Conservation (phyloP, 2,888 invertebrate species). For the Nomada ruficornis region DNA sequence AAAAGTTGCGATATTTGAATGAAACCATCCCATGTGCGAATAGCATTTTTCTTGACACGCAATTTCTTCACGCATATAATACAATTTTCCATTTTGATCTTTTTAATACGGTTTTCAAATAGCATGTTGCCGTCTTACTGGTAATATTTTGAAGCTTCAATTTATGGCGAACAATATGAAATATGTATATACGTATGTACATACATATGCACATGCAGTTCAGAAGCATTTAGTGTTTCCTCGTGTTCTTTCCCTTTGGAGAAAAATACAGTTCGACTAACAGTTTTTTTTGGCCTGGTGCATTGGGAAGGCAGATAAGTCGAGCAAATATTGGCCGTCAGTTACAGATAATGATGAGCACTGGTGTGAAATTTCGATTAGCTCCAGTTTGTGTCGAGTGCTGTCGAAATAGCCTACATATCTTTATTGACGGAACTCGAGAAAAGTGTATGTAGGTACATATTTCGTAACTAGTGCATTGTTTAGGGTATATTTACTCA, state of each 20-base stretch:
- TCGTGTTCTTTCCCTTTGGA: background rate
- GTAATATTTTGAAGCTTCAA: too few species aligned
- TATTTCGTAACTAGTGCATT: background rate
- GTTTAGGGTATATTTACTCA: background rate
- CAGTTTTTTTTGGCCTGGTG: background rate
- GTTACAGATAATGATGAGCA: background rate
- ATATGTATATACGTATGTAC: too few species aligned
- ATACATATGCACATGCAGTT: too few species aligned
- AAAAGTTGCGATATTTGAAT: conserved; percentile 29
- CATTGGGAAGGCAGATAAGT: background rate
- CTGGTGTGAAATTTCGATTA: background rate
- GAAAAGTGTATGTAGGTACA: too few species aligned
- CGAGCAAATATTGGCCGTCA: background rate
- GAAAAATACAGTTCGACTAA: background rate
- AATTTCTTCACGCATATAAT: too few species aligned
- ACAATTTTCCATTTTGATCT: too few species aligned
- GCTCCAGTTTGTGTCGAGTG: background rate
- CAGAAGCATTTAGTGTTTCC: too few species aligned
- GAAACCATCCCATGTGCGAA: background rate
- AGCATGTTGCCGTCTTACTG: too few species aligned
- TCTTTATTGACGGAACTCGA: background rate
- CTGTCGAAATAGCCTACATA: background rate
- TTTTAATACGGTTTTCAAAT: too few species aligned
- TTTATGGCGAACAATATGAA: too few species aligned
- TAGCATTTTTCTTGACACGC: background rate